Evolutionary conservation across 2,797 vertebrate species (phyloP).

Genomic region (Vultur gryphus): DNA sequence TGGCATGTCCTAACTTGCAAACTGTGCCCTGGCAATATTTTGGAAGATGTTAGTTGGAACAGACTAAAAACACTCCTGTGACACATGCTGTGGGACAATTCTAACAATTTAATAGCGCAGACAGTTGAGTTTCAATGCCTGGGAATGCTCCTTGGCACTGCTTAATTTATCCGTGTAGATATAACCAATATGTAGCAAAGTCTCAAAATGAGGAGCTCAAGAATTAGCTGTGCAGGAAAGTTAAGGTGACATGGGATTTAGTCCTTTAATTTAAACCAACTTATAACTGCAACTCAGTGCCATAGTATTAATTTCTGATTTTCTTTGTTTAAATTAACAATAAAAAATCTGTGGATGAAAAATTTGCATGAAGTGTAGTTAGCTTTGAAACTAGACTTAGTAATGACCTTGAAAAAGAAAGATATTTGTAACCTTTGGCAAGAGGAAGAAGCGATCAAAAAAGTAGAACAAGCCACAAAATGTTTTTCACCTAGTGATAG

Average conservation of each 20-base stretch:
- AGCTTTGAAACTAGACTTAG: background rate
- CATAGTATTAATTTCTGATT: background rate
- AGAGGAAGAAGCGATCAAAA: background rate
- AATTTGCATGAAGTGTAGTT: background rate
- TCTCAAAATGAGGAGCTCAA: background rate
- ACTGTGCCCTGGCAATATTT: constrained; percentile 26
- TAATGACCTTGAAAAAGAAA: background rate
- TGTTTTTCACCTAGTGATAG: background rate
- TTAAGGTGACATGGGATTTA: background rate
- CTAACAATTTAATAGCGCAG: background rate
- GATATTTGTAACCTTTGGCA: background rate
- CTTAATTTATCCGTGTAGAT: background rate
- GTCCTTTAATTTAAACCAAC: background rate
- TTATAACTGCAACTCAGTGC: background rate
- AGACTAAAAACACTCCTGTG: background rate
- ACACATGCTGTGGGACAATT: constrained; percentile 33
- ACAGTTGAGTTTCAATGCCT: background rate
- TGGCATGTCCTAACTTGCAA: background rate
- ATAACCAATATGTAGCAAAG: background rate
- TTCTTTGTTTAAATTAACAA: background rate
- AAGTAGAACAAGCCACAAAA: background rate
- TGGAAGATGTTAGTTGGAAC: background rate
- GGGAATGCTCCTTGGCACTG: background rate
- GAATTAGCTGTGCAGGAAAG: background rate
- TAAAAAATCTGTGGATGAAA: background rate